Conservation (phyloP, 92 coral and sea anemone genomes). For the Zoanthus sociatus region DNA sequence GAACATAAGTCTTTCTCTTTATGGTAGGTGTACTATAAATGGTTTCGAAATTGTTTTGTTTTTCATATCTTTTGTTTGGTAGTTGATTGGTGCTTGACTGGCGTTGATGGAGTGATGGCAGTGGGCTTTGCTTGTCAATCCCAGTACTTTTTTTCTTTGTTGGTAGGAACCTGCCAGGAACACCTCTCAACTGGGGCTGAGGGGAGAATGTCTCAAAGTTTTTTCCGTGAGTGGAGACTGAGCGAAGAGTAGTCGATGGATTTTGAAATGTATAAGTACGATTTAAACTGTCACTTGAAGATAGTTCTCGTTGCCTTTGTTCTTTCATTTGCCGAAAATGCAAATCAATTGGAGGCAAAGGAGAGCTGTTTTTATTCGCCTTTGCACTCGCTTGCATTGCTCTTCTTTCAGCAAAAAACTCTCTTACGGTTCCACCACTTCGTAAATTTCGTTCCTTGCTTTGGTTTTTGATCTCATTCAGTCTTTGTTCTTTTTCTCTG, state of each 20-base stretch:
- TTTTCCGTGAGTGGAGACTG: slow-evolving; percentile 6
- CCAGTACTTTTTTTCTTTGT: slow-evolving; percentile 76
- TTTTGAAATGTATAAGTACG: slow-evolving; percentile 1
- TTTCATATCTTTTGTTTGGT: slow-evolving; percentile 84
- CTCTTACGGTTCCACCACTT: slow-evolving; percentile 88
- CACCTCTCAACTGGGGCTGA: slow-evolving; percentile 27
- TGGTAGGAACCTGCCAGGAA: slow-evolving; percentile 13
- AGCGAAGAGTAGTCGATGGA: slow-evolving; percentile 21
- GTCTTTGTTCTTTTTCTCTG: slow-evolving; percentile 81
- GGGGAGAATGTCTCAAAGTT: slow-evolving; percentile 14
- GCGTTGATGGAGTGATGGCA: slow-evolving; percentile 76
- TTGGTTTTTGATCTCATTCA: slow-evolving; percentile 62
- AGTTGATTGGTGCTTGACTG: slow-evolving; percentile 58
- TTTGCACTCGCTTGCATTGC: slow-evolving; percentile 82
- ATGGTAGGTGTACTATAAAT: slow-evolving; percentile 28
- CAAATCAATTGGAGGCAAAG: slow-evolving; percentile 88
- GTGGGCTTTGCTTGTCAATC: slow-evolving; percentile 83
- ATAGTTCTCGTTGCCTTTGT: slow-evolving; percentile 51
- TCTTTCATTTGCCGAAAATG: slow-evolving; percentile 80
- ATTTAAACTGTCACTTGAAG: slow-evolving; percentile 15
- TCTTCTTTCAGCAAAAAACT: slow-evolving; percentile 92
- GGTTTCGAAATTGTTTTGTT: slow-evolving; percentile 60
- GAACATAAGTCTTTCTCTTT: slow-evolving; percentile 42
- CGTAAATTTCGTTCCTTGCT: slow-evolving; percentile 30
- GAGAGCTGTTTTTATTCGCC: slow-evolving; percentile 62